Evolutionary conservation across 2,113 vertebrate species (phyloP).

Genomic region (Pteronura brasiliensis): DNA sequence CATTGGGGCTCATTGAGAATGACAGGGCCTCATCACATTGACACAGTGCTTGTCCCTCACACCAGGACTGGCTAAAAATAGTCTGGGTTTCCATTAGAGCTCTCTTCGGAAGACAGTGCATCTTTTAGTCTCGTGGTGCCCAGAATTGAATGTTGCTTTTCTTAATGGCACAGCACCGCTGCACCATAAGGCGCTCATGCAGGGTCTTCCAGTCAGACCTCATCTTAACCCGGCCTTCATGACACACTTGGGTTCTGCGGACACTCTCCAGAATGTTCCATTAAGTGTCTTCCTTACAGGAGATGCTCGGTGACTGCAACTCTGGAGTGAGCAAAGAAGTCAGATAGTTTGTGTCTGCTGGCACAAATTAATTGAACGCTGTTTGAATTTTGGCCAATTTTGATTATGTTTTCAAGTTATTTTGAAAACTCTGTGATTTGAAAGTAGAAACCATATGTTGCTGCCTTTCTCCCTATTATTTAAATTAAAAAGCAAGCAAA

Average conservation of each 20-base stretch:
- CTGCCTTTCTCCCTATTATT: background rate
- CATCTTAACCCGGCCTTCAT: background rate
- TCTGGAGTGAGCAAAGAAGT: background rate
- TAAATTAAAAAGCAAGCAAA: slow-evolving; percentile 29
- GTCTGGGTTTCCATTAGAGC: background rate
- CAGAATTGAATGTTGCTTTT: background rate
- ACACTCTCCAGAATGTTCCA: background rate
- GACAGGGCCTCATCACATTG: background rate
- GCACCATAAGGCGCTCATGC: background rate
- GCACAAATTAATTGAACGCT: background rate
- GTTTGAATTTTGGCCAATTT: background rate
- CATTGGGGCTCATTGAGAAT: background rate
- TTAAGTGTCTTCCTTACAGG: background rate
- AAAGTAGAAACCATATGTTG: background rate
- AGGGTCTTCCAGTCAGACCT: background rate
- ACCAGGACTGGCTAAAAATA: background rate
- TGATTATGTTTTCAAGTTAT: slow-evolving; percentile 2
- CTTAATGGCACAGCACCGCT: background rate
- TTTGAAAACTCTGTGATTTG: background rate
- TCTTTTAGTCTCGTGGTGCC: background rate
- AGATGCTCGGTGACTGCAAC: background rate
- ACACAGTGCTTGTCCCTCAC: background rate
- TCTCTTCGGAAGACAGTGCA: background rate
- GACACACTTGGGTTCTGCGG: background rate
- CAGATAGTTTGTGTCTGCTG: background rate